Conservation (phyloP, 2,888 invertebrate genomes). For the Eupithecia centaureata region DNA sequence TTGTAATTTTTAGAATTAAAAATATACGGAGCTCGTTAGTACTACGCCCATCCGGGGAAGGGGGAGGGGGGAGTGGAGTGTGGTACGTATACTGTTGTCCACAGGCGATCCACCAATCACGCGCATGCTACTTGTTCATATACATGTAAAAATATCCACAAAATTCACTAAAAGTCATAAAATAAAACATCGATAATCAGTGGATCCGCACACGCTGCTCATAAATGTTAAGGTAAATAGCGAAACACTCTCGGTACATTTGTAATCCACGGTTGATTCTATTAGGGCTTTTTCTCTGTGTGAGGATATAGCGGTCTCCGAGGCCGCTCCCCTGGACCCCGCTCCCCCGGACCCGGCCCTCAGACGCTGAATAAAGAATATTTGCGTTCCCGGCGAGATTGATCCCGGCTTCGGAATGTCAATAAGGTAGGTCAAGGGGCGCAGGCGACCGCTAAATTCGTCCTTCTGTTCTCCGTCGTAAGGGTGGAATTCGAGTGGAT, state of each 20-base stretch:
- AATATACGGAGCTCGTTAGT: too few species aligned
- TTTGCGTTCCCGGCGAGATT: constrained; percentile 48
- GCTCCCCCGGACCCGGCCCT: constrained; percentile 41
- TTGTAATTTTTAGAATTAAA: too few species aligned
- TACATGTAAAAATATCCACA: too few species aligned
- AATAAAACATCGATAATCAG: neutral
- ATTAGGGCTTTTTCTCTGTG: constrained; percentile 73
- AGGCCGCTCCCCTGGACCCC: neutral
- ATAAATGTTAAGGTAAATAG: constrained; percentile 23
- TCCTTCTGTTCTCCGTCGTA: constrained; percentile 17
- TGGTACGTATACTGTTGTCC: too few species aligned
- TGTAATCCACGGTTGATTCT: constrained; percentile 61
- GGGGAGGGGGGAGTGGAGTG: too few species aligned
- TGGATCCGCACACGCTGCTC: constrained; percentile 1
- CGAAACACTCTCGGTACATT: constrained; percentile 36
- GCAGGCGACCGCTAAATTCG: constrained; percentile 18
- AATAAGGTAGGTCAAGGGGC: constrained; percentile 45
- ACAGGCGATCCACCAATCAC: too few species aligned
- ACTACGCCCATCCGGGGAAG: too few species aligned
- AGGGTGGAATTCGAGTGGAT: constrained; percentile 25
- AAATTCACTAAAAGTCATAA: neutral
- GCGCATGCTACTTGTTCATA: too few species aligned
- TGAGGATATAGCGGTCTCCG: constrained; percentile 63
- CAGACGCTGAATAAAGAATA: constrained; percentile 47
- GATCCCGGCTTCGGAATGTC: constrained; percentile 47